phyloP scores from a whole-genome alignment of 2,113 vertebrate species.

The Ancistrus triradiatus region DNA sequence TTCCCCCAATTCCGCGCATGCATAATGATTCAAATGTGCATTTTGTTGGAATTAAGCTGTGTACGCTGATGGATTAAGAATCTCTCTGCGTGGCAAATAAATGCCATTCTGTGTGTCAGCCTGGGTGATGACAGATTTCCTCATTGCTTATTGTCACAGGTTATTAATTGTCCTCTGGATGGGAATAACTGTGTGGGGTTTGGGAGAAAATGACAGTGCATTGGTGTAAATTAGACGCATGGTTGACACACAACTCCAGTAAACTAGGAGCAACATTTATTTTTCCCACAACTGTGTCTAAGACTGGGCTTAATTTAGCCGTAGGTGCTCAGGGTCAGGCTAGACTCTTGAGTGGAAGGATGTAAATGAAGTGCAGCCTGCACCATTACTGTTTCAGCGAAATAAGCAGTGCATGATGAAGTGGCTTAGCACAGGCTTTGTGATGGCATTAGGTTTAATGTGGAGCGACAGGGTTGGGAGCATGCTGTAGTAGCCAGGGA shows the following conservation, averaged over 20 bases:
- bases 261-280: neutral
- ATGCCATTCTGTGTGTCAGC: neutral
- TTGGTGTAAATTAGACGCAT: slow-evolving; percentile 10
- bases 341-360: slow-evolving; percentile 2
- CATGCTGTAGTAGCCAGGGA: slow-evolving; percentile 27
- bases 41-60: no score
- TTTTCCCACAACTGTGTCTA: neutral
- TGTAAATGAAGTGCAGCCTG: slow-evolving; percentile 19
- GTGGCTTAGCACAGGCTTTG: slow-evolving; percentile 5
- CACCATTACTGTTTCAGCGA: neutral
- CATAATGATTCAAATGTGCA: no score
- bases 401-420: slow-evolving; percentile 24
- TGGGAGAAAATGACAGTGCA: neutral
- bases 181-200: neutral
- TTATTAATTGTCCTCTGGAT: no score
- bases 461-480: slow-evolving; percentile 13
- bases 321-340: neutral
- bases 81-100: neutral
- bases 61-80: neutral
- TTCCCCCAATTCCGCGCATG: no score
- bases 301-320: slow-evolving; percentile 12
- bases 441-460: slow-evolving; percentile 32
- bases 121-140: neutral
- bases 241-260: neutral
- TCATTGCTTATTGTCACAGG: neutral